A percentile compares a stretch with the other conserved stretches of the same genome.
phyloP scores from a whole-genome alignment of 2,797 vertebrate genomes.

The Cyclura pinguis region DNA sequence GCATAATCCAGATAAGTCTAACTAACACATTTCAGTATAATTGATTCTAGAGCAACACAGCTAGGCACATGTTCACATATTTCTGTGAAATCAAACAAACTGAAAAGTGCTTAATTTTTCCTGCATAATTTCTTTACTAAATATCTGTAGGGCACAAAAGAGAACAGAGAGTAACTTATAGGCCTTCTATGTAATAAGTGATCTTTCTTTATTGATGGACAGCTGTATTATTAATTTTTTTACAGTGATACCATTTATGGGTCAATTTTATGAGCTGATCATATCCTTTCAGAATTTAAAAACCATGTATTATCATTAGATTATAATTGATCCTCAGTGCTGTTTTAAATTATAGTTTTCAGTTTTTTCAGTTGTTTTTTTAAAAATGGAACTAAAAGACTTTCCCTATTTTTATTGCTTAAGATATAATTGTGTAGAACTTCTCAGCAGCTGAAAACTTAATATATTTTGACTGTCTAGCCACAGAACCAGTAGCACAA shows the following conservation, averaged over 20 bases:
- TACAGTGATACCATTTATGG: neutral
- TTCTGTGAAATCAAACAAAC: neutral
- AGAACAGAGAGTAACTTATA: neutral
- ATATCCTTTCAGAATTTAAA: conserved; percentile 7
- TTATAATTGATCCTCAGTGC: neutral
- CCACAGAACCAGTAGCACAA: neutral
- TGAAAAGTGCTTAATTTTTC: conserved; percentile 2
- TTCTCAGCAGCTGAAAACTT: neutral
- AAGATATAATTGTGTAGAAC: neutral
- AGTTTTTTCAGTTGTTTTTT: neutral
- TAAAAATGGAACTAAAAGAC: neutral
- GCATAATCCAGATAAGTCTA: neutral
- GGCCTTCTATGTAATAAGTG: neutral
- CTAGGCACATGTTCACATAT: neutral
- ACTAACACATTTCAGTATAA: neutral
- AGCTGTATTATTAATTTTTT: neutral
- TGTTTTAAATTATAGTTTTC: conserved; percentile 1
- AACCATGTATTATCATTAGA: conserved; percentile 12
- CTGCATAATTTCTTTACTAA: neutral
- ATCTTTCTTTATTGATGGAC: neutral
- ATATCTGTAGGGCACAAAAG: neutral
- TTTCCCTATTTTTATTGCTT: neutral
- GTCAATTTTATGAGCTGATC: neutral
- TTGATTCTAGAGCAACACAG: neutral
- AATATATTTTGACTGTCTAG: neutral